Base-by-base conservation (phyloP, 2,888 invertebrate genomes). In the Pyralis farinalis region DNA sequence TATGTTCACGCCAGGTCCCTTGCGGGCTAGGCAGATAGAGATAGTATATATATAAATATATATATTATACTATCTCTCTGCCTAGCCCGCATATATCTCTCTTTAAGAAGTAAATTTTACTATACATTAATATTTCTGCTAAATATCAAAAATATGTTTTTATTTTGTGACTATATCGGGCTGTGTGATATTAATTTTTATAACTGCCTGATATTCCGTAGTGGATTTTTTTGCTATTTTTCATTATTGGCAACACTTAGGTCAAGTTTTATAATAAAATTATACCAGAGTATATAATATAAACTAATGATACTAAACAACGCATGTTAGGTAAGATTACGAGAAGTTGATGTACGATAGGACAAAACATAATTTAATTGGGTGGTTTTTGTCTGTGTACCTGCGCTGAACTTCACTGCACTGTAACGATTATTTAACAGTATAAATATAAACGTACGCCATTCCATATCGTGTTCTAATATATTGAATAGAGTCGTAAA, bases 121-220 rank as follows among this genome's bases (percentile, higher is more conserved):
- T 16, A 16, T 3, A 16, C 2, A 16, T 3, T 3, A 16, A 16
- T 16, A 16, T 16, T 16, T 16, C 16, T 16, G 16, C 16, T 16
- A 16, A n/a, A n/a, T 16, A 16, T 16, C 2, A 16, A 16, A 16
- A 16, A 16, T 16, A 16, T 16, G 4, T 16, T 16, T 38, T 33
- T 3, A 36, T 36, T 43, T 36, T 12, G 6, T 37, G 25, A 25
- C 7, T 25, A n/a, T 16, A 16, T 16, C 37, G 46, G 51, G 43
- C 46, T 58, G 38, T 59, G 64, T 71, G 65, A 74, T 72, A 73
- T 72, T 71, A 73, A 49, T 63, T 65, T 43, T 58, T 50, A 59
- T 48, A 39, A 59, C 67, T 67, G 57, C 51, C 62, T 73, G 72
- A 72, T 74, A 74, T 74, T 74, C 43, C 44, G 25, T 48, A 47